Conservation (phyloP, 2,888 invertebrate genomes). For the Orthosia cruda region DNA sequence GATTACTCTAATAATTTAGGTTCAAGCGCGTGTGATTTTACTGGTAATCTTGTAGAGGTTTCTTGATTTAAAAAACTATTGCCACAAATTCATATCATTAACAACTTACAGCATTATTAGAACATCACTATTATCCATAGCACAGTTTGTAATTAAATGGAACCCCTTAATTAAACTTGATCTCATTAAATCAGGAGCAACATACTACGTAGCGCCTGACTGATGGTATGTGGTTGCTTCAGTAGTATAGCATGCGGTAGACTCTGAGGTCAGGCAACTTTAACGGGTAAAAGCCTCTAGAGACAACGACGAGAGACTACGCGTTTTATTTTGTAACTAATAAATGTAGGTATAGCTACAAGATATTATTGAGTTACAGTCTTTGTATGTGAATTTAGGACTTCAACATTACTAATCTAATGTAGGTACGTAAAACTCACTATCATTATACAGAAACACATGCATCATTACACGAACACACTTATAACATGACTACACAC, state of each 20-base stretch:
- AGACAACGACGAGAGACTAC: too few species aligned
- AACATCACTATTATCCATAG: background rate
- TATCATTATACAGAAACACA: too few species aligned
- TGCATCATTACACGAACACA: too few species aligned
- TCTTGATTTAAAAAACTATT: background rate
- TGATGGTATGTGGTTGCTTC: slow-evolving; percentile 6
- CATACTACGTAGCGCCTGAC: slow-evolving; percentile 15
- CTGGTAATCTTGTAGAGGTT: too few species aligned
- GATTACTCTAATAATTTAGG: too few species aligned
- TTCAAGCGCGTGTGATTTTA: too few species aligned
- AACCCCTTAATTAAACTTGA: slow-evolving; percentile 46
- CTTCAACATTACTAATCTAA: too few species aligned
- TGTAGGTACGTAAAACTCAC: too few species aligned
- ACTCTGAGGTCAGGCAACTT: slow-evolving; percentile 15
- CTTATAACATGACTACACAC: too few species aligned
- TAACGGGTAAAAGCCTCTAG: slow-evolving; percentile 8
- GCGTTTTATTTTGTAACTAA: slow-evolving; percentile 7
- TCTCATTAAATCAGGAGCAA: slow-evolving; percentile 40
- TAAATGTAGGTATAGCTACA: background rate
- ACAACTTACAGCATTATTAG: background rate
- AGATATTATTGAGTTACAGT: background rate
- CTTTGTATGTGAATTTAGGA: background rate
- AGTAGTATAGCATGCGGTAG: background rate
- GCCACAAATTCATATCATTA: background rate
- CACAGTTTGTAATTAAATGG: slow-evolving; percentile 17